phyloP scores from a whole-genome alignment of 2,113 vertebrate genomes.

The Indicator maculatus region DNA sequence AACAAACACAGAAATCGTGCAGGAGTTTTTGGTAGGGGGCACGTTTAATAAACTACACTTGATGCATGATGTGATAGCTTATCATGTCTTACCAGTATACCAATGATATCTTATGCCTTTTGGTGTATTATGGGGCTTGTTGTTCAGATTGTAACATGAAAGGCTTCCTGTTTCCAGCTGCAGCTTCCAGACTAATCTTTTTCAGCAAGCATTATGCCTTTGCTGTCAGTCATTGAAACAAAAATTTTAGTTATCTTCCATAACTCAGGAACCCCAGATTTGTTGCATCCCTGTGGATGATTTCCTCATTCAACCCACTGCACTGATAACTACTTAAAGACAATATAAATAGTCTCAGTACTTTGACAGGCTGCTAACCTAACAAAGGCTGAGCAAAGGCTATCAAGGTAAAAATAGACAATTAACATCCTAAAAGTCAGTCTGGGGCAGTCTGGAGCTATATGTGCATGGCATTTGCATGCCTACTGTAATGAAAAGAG shows the following conservation, averaged over 20 bases:
- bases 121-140: no score
- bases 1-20: not conserved
- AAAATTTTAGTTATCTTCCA: not conserved
- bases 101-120: not conserved
- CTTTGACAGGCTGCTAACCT: not conserved
- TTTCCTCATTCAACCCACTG: not conserved
- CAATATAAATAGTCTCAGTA: not conserved
- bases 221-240: not conserved
- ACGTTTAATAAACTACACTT: not conserved
- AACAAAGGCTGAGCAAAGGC: not conserved
- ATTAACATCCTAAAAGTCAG: not conserved
- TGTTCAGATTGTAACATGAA: no score
- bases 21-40: not conserved
- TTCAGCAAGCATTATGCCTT: not conserved
- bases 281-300: fast-evolving
- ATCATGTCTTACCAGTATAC: not conserved
- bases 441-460: not conserved
- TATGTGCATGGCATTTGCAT: not conserved
- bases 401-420: not conserved
- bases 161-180: no score
- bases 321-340: not conserved
- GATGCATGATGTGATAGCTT: not conserved
- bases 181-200: not conserved
- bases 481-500: not conserved
- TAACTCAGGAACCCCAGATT: not conserved